Conservation (phyloP, 2,797 vertebrate species). For the Clangula hyemalis region DNA sequence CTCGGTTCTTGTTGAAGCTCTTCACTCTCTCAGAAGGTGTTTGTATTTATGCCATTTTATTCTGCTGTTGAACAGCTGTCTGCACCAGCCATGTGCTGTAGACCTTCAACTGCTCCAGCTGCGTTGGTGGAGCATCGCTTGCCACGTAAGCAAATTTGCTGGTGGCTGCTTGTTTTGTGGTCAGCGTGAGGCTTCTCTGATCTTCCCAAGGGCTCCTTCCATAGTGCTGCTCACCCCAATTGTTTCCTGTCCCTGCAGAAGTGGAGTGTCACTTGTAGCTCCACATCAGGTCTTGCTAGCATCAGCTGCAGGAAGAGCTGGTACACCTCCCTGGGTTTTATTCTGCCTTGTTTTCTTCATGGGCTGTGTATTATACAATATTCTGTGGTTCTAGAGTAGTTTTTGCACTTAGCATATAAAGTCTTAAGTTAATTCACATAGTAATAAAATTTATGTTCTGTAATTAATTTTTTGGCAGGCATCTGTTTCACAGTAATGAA, state of each 20-base stretch:
- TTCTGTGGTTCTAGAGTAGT: not conserved
- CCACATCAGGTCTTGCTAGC: not conserved
- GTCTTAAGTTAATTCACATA: constrained; percentile 45
- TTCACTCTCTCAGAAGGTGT: not conserved
- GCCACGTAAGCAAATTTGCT: not conserved
- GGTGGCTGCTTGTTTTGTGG: not conserved
- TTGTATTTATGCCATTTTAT: not conserved
- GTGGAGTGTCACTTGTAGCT: not conserved
- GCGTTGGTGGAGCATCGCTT: not conserved
- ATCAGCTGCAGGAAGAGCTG: not conserved
- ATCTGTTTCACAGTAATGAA: constrained; percentile 65
- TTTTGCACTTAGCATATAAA: not conserved
- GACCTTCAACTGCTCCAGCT: not conserved
- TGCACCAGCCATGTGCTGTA: not conserved
- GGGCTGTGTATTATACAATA: not conserved
- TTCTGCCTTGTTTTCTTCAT: not conserved
- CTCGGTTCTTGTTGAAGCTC: not conserved
- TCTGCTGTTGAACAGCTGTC: not conserved
- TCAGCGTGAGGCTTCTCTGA: not conserved
- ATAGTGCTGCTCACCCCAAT: no score
- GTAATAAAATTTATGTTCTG: constrained; percentile 61
- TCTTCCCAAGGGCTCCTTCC: not conserved
- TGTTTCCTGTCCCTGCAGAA: not conserved
- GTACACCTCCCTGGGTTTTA: rapidly evolving
- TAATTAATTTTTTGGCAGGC: constrained; percentile 68